Percentiles rank a stretch among this genome's conserved stretches.
These are phyloP conservation scores for Bufo gargarizans DNA, from an alignment of 2,113 vertebrate species.

Conservation along the genomic window DNA sequence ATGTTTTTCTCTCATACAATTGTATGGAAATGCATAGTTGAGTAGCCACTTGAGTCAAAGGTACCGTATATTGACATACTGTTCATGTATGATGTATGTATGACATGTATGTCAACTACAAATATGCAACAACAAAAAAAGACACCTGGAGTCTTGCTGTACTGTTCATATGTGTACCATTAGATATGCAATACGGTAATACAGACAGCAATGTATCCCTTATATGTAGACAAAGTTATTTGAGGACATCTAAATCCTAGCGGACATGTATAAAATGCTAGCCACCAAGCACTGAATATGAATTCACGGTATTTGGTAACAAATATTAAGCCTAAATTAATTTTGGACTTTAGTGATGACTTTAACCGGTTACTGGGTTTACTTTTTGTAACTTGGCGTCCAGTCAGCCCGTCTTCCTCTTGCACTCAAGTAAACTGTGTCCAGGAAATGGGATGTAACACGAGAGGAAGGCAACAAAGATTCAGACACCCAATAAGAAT, in stretches of 20 bases:
- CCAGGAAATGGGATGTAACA: slow-evolving; percentile 19
- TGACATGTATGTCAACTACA: too few species aligned
- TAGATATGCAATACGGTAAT: background rate
- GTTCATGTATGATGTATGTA: too few species aligned
- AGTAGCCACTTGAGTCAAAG: too few species aligned
- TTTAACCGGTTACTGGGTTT: slow-evolving; percentile 6
- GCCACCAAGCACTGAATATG: background rate
- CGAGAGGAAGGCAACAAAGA: slow-evolving; percentile 24
- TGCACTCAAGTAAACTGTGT: slow-evolving; percentile 12
- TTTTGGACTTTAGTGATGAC: background rate
- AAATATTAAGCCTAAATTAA: background rate
- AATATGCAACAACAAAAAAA: too few species aligned
- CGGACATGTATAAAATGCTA: background rate
- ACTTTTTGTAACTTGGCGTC: slow-evolving; percentile 8
- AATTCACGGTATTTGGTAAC: background rate
- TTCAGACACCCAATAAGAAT: slow-evolving; percentile 20
- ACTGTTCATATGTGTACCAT: too few species aligned
- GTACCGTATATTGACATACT: too few species aligned
- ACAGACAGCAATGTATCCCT: background rate
- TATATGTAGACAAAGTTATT: background rate
- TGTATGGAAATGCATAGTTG: too few species aligned
- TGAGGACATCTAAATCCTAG: background rate
- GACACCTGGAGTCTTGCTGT: too few species aligned
- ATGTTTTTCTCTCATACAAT: too few species aligned
- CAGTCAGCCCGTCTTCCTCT: background rate